These are phyloP conservation scores for Mastomys coucha DNA, from an alignment of 2,113 vertebrate genomes.

Conservation along the genomic window DNA sequence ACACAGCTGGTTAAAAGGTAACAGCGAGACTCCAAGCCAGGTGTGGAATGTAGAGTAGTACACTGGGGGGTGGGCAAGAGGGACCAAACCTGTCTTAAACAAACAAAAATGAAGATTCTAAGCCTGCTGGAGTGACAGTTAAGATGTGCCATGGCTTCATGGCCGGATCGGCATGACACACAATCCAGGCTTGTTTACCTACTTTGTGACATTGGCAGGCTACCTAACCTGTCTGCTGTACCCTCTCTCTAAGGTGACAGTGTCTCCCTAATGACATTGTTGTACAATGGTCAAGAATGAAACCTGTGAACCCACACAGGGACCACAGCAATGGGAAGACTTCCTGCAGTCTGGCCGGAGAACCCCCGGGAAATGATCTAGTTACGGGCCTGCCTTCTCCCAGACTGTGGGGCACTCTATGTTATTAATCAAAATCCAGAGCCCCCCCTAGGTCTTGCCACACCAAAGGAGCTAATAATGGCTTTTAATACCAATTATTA, in stretches of 20 bases:
- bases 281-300: not conserved
- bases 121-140: not conserved
- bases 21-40: not conserved
- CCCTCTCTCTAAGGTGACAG: not conserved
- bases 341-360: accelerated
- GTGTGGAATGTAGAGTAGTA: not conserved
- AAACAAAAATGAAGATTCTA: not conserved
- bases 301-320: not conserved
- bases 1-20: not conserved
- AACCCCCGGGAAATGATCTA: not conserved
- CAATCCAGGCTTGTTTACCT: not conserved
- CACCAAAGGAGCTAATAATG: not conserved
- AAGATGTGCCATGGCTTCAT: not conserved
- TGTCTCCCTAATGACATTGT: not conserved
- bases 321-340: not conserved
- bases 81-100: not conserved
- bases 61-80: not conserved
- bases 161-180: not conserved
- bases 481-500: not conserved
- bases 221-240: not conserved
- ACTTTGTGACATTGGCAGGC: not conserved
- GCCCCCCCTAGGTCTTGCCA: not conserved
- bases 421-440: not conserved
- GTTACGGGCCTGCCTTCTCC: not conserved
- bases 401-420: no score